Evolutionary conservation across 2,888 invertebrate species (phyloP), one percentile per base, ranked within the genome.

Genomic region (Thereva unica): DNA sequence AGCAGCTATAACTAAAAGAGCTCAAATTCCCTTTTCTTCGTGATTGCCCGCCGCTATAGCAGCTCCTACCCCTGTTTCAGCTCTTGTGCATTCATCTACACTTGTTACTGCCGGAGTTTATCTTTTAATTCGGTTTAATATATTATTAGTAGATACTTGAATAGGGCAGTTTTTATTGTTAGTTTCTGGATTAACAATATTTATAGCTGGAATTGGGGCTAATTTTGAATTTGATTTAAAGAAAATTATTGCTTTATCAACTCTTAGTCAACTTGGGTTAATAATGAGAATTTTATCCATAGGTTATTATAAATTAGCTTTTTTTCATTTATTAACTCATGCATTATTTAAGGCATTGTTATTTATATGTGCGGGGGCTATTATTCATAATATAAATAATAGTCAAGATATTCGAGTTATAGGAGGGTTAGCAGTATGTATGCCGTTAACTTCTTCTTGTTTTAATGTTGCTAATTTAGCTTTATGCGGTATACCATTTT

Each of bases 11-110:
- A 90, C 90, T 68, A 91, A 91, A 80, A 91, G 90, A 72, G 91
- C 90, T 76, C 90, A 91, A 80, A 86, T 91, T 84, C 90, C 91
- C 54, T 92, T 91, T 87, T 89, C 88, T 70, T 85, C 88, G 53
- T 91, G 90, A 74, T 79, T 90, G 56, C 91, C 91, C 0, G 87
- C 86, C 0, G 90, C 90, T 50, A 91, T 91, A 79, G 88, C 89
- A 0, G 90, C 90, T 52, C 90, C 90, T 42, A 91, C 90, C 0
- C 90, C 90, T 54, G 75, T 90, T 66, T 89, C 89, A n/a, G 85
- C 89, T 68, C 84, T 90, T 81, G 89, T 88, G 71, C 89, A 91
- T 84, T 91, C 90, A 70, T 91, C 89, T 4, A 91, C 90, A 70
- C 84, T 91, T 77, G 90, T 91, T 0, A 91, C 90, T 8, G 90